These are phyloP conservation scores for Saccostrea echinata DNA, from an alignment of 1,140 invertebrate species.

Conservation along the genomic window DNA sequence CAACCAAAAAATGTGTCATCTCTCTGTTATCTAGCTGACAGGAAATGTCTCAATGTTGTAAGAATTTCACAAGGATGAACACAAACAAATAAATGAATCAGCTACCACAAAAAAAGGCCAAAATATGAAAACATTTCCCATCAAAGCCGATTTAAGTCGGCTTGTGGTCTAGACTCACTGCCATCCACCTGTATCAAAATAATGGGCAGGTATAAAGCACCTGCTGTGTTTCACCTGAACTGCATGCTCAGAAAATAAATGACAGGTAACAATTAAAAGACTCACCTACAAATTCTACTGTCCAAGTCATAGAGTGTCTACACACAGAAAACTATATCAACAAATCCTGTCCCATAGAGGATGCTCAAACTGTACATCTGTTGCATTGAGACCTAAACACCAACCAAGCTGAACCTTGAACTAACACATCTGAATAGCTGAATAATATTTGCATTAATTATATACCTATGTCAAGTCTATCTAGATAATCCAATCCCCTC, in stretches of 20 bases:
- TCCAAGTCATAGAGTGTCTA: slow-evolving; percentile 30
- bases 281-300: slow-evolving; percentile 25
- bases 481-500: slow-evolving; percentile 27
- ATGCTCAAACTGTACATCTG: slow-evolving; percentile 15
- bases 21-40: not conserved
- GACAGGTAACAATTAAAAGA: slow-evolving; percentile 34
- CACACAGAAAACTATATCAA: not conserved
- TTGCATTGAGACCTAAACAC: slow-evolving; percentile 1
- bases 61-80: slow-evolving; percentile 37
- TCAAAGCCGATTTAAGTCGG: not conserved
- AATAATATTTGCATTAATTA: slow-evolving; percentile 40
- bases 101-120: not conserved
- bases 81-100: slow-evolving; percentile 27
- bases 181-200: slow-evolving; percentile 23
- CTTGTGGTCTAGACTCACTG: slow-evolving; percentile 7
- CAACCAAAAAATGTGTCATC: slow-evolving; percentile 31
- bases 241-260: not conserved
- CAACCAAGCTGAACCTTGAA: slow-evolving; percentile 36
- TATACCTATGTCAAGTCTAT: slow-evolving; percentile 36
- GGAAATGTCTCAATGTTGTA: slow-evolving; percentile 34
- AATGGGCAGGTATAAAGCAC: not conserved
- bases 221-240: slow-evolving; percentile 22
- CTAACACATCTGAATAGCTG: slow-evolving; percentile 35
- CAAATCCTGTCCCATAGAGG: not conserved
- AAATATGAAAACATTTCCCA: slow-evolving; percentile 27